Percentiles rank a stretch among this genome's conserved stretches.
phyloP scores from a whole-genome alignment of 1,140 invertebrate genomes.

The Dendroctonus ponderosae region DNA sequence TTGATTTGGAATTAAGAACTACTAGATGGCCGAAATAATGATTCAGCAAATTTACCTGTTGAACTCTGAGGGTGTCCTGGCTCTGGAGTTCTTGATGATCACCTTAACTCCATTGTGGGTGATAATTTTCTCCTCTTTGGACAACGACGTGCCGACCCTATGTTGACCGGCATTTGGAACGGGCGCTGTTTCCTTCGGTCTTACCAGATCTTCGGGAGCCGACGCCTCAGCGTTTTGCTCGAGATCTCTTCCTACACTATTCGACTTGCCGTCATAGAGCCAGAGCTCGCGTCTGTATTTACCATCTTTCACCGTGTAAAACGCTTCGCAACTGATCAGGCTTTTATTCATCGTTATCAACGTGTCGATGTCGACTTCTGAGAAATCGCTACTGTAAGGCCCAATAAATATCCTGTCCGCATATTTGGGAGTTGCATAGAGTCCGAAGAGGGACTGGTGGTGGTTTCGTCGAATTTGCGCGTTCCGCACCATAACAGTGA shows the following conservation, averaged over 20 bases:
- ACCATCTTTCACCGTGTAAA: slow-evolving; percentile 35
- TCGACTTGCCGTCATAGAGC: slow-evolving; percentile 21
- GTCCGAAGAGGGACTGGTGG: slow-evolving; percentile 35
- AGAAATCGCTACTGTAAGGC: slow-evolving; percentile 34
- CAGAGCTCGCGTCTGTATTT: slow-evolving; percentile 26
- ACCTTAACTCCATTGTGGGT: slow-evolving; percentile 9
- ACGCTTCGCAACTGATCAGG: slow-evolving; percentile 36
- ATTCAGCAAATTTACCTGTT: slow-evolving; percentile 8
- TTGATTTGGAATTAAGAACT: too few relatives aligned
- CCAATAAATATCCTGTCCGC: slow-evolving; percentile 42
- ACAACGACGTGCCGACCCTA: neutral
- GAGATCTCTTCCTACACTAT: slow-evolving; percentile 8
- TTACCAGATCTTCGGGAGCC: neutral
- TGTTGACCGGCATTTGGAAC: neutral
- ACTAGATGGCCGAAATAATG: too few relatives aligned
- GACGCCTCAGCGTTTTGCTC: slow-evolving; percentile 4
- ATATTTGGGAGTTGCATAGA: slow-evolving; percentile 40
- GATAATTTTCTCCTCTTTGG: slow-evolving; percentile 10
- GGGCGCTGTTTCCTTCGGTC: neutral
- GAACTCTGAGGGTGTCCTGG: slow-evolving; percentile 29
- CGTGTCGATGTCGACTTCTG: slow-evolving; percentile 37
- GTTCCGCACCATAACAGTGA: slow-evolving; percentile 36
- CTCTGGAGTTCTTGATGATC: slow-evolving; percentile 14
- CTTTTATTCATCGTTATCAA: slow-evolving; percentile 38
- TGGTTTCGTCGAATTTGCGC: slow-evolving; percentile 24